phyloP scores from a whole-genome alignment of 2,113 vertebrate species.

The Acrocephalus arundinaceus region DNA sequence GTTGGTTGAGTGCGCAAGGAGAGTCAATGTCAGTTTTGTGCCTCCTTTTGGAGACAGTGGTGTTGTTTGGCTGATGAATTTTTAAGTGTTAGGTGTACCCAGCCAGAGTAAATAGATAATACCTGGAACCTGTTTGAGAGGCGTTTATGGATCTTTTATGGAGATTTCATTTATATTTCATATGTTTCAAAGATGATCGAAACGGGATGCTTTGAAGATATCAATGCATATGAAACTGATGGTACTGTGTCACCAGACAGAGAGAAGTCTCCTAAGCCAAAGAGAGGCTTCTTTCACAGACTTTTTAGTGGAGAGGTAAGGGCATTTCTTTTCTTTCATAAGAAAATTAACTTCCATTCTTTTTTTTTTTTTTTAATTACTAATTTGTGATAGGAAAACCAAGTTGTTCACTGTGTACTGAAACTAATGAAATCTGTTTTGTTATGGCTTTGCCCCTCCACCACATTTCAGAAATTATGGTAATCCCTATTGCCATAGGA shows the following conservation, averaged over 20 bases:
- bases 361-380: not conserved
- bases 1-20: not conserved
- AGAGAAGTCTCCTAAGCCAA: constrained; percentile 77
- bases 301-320: constrained; percentile 89
- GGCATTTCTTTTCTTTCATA: not conserved
- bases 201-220: constrained; percentile 91
- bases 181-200: constrained; percentile 85
- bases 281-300: constrained; percentile 86
- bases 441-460: not conserved
- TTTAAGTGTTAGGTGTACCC: not conserved
- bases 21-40: not conserved
- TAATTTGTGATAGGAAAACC: not conserved
- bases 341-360: not conserved
- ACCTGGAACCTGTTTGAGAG: not conserved
- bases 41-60: not conserved
- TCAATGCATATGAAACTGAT: constrained; percentile 81
- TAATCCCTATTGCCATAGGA: not conserved
- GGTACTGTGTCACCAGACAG: constrained; percentile 72
- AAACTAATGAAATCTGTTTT: not conserved
- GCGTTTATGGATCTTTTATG: not conserved
- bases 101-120: not conserved
- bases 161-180: not conserved
- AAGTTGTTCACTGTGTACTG: not conserved
- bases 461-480: not conserved
- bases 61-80: not conserved